A percentile compares a stretch with the other conserved stretches of the same genome.
Evolutionary conservation across 1,140 invertebrate genomes (phyloP).

Genomic region (Pararge aegeria): DNA sequence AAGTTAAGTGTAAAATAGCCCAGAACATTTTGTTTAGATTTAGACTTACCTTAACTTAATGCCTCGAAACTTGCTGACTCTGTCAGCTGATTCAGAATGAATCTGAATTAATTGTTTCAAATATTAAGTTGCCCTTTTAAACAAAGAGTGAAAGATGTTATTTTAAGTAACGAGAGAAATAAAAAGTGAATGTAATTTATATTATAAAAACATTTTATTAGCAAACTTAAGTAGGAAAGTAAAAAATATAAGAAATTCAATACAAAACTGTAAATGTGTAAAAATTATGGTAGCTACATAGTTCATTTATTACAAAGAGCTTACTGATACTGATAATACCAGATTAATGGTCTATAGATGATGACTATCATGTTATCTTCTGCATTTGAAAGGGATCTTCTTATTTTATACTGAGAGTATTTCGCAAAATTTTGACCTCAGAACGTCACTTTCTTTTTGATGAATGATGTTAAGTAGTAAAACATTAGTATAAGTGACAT

Average conservation of each 20-base stretch:
- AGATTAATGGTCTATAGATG: conserved; percentile 41
- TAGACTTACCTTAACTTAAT: too few relatives aligned
- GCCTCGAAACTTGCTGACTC: too few relatives aligned
- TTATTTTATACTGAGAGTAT: background rate
- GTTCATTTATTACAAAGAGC: conserved; percentile 39
- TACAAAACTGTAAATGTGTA: conserved; percentile 73
- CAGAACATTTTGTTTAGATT: too few relatives aligned
- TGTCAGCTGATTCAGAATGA: too few relatives aligned
- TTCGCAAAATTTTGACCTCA: conserved; percentile 1
- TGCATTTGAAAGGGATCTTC: conserved; percentile 1
- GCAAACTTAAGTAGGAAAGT: conserved; percentile 77
- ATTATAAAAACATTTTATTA: conserved; percentile 78
- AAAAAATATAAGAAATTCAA: conserved; percentile 76
- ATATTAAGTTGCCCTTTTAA: too few relatives aligned
- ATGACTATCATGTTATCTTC: conserved; percentile 14
- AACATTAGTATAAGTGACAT: too few relatives aligned
- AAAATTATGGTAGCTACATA: conserved; percentile 70
- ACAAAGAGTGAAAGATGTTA: background rate
- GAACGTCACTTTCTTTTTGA: too few relatives aligned
- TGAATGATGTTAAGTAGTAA: too few relatives aligned
- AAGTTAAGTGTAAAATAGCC: too few relatives aligned
- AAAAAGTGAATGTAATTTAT: conserved; percentile 39
- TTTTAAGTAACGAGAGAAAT: conserved; percentile 14
- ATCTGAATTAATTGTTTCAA: too few relatives aligned
- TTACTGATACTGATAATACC: conserved; percentile 49